These are phyloP conservation scores for Progne subis DNA, from an alignment of 2,113 vertebrate genomes.

Conservation along the genomic window DNA sequence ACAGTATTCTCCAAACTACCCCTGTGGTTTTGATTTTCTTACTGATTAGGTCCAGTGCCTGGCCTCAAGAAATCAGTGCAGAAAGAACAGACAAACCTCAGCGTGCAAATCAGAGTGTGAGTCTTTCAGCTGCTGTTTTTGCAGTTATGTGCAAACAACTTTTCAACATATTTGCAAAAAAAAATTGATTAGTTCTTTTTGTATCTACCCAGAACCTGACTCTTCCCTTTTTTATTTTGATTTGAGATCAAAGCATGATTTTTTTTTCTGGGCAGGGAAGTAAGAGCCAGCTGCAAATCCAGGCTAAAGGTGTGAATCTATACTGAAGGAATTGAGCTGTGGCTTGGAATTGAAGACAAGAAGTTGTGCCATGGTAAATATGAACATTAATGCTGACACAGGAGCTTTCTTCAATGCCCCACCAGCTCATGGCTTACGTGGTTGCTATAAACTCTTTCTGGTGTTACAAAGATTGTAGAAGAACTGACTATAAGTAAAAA, in stretches of 20 bases:
- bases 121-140: neutral
- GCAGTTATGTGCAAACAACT: neutral
- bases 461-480: neutral
- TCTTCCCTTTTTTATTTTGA: neutral
- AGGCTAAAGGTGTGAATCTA: neutral
- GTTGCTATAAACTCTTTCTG: neutral
- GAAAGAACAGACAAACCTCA: neutral
- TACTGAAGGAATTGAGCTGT: neutral
- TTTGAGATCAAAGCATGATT: neutral
- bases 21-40: neutral
- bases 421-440: neutral
- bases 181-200: neutral
- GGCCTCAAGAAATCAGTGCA: neutral
- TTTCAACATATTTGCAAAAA: neutral
- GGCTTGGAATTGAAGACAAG: neutral
- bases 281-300: neutral
- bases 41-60: neutral
- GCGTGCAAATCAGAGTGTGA: neutral
- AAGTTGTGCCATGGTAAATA: neutral
- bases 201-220: neutral
- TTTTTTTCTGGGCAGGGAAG: neutral
- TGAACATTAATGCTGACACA: neutral
- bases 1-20: neutral
- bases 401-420: neutral
- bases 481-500: neutral